Base-by-base conservation (phyloP, 2,888 invertebrate genomes). In the Agonopterix subpropinquella region DNA sequence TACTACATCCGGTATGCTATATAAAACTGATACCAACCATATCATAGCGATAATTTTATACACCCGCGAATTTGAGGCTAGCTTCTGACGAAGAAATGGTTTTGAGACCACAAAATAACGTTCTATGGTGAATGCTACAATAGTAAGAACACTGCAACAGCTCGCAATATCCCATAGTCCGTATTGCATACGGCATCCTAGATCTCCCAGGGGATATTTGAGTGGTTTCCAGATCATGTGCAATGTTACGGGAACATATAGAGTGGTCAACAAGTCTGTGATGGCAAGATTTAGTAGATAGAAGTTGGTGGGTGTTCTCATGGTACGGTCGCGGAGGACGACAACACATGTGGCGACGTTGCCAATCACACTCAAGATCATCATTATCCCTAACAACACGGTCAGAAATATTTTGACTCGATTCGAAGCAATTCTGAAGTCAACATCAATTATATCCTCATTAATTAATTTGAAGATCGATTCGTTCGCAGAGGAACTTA, bases 91-190 rank as follows among this genome's bases (percentile, higher is more conserved):
- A 11, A 92, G 80, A 67, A 97, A 95, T 0, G 97, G 97, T 77
- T 93, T 93, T 51, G 94, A 94, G 47, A 96, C 94, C 5, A 95
- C 95, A 9, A 96, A 90, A 73, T 96, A 97, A 39, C 97, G 91
- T 76, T 97, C 97, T 10, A 96, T 91, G 0, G 94, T 96, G 73
- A 97, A 96, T 0, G 96, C 95, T 0, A 95, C 94, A 55, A 97
- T 97, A 2, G 93, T 94, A 28, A 95, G 83, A 0, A 96, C 93
- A 4, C 96, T 95, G 8, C 95, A 94, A 71, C 94, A 94, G 51
- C 93, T 92, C 0, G 94, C 90, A 10, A 93, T 93, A 73, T 96
- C 96, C 49, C 95, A 93, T 0, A 95, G 90, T 46, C 96, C 90
- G 49, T 93, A 93, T 62, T 92, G 91, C 37, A 94, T 67, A 8